Conservation (phyloP, 2,797 vertebrate genomes). For the Fratercula arctica region DNA sequence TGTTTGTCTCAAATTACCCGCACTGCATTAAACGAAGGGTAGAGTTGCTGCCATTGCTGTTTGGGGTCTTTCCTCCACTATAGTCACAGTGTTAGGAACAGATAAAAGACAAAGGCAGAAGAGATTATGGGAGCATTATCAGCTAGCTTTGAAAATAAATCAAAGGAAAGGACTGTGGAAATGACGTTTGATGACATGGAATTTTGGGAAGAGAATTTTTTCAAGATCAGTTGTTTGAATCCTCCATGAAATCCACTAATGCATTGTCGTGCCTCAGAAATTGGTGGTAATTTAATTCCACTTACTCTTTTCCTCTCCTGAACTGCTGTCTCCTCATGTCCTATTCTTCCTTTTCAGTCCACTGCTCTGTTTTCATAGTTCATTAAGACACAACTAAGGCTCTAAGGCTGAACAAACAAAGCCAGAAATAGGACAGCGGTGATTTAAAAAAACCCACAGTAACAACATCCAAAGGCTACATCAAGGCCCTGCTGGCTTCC, state of each 20-base stretch:
- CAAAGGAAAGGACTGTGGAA: slow-evolving; percentile 13
- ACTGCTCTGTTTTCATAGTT: neutral
- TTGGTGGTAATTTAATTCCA: slow-evolving; percentile 8
- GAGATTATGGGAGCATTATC: neutral
- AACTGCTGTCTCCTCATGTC: neutral
- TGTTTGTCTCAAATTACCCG: neutral
- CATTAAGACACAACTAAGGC: neutral
- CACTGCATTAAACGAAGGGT: neutral
- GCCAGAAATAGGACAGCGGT: neutral
- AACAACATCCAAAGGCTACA: neutral
- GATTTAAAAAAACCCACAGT: neutral
- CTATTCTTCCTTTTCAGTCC: neutral
- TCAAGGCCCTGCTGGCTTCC: neutral
- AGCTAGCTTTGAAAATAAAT: slow-evolving; percentile 34
- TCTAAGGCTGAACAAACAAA: neutral
- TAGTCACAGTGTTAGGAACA: neutral
- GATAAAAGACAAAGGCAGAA: neutral
- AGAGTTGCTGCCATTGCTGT: neutral
- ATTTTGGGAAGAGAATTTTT: neutral
- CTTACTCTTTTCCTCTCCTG: neutral
- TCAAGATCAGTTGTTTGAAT: neutral
- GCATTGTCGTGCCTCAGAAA: neutral
- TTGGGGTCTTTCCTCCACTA: neutral
- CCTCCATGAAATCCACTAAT: neutral
- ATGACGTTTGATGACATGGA: neutral